These are phyloP conservation scores for Xiphophorus couchianus DNA, from an alignment of 2,113 vertebrate species.

Conservation along the genomic window DNA sequence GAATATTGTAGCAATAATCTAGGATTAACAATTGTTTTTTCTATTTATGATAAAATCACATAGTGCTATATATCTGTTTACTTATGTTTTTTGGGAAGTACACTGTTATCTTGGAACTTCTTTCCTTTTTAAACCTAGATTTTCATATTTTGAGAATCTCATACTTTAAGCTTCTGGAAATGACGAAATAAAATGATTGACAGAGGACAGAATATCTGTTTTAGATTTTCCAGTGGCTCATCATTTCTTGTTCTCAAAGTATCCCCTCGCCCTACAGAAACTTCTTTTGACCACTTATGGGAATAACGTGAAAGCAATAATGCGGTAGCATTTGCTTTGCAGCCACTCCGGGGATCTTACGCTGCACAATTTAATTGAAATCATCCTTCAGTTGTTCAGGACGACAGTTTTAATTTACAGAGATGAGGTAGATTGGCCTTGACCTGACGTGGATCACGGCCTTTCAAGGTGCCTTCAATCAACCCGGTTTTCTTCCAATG, in stretches of 20 bases:
- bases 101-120: no score
- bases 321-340: slow-evolving; percentile 35
- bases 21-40: not conserved
- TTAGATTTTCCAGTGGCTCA: not conserved
- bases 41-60: not conserved
- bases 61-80: not conserved
- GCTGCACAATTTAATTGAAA: slow-evolving; percentile 68
- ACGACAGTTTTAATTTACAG: slow-evolving; percentile 77
- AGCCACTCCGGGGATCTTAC: slow-evolving; percentile 38
- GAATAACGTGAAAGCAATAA: slow-evolving; percentile 39
- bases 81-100: not conserved
- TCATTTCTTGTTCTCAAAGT: slow-evolving; percentile 10
- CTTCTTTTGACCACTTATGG: slow-evolving; percentile 22
- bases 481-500: slow-evolving; percentile 39
- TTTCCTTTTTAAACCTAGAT: no score
- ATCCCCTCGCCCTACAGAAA: slow-evolving; percentile 6
- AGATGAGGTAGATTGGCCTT: slow-evolving; percentile 66
- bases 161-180: no score
- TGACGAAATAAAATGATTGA: not conserved
- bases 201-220: not conserved
- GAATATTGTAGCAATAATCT: not conserved
- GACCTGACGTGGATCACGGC: slow-evolving; percentile 70
- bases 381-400: slow-evolving; percentile 68
- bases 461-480: slow-evolving; percentile 58
- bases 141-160: no score